Evolutionary conservation across 30 jellyfish, hydroid and myxozoan species (phyloP), one percentile per base, ranked within the genome.

Genomic region (Rhopilema esculentum): DNA sequence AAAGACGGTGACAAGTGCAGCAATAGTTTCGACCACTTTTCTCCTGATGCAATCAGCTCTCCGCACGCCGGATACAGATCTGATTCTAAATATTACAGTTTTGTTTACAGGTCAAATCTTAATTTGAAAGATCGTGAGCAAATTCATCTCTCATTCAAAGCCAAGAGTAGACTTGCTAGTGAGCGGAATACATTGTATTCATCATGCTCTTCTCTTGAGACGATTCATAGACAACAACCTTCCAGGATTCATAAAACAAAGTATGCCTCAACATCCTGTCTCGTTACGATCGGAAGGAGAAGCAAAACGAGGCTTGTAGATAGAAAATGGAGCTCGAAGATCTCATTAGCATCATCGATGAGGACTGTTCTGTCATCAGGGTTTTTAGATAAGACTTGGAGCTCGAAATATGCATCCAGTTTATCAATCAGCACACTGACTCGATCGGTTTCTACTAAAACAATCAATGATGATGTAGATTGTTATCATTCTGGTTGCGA

Each of bases 11-110:
- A 84, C 74, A 65, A 91, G 22, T 72, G 84, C 61, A 49, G 85
- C 64, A 72, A 75, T 53, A 81, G 93, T 28, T 89, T 89, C 53
- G 97, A 89, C 31, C 68, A 17, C 62, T 95, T 91, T 75, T 77
- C 98, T 8, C 98, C 98, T 18, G 97, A 88, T 27, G 98, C 97
- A 63, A 89, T 94, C 28, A 88, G 97, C 85, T 94, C 99, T 17
- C 99, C 99, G 1, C 95, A 82, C 67, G 61, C 95, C 1, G 92
- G 85, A 7, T 88, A 91, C 73, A 65, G 81, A 20, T 72, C 87
- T 18, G 97, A 90, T 24, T 91, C 97, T 70, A 81, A 73, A 70
- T 89, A 24, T 50, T 75, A 86, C 83, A 86, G 84, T 69, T 75
- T 93, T 27, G 91, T 79, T 21, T 73, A 78, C 52, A 65, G 73